phyloP scores from a whole-genome alignment of 2,888 invertebrate genomes.

The Spodoptera littoralis region DNA sequence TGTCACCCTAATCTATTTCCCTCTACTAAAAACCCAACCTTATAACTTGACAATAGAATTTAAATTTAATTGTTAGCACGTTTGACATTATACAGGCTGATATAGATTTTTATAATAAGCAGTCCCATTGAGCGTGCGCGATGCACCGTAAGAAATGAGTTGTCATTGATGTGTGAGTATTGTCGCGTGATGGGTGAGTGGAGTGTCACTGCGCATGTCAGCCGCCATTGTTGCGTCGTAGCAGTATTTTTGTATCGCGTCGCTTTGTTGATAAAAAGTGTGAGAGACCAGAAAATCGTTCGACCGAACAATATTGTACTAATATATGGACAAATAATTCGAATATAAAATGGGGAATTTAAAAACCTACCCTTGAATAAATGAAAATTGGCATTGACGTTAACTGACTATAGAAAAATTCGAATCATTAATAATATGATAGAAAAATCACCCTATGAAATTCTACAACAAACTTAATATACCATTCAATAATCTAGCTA shows the following conservation, averaged over 20 bases:
- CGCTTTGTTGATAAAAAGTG: constrained; percentile 51
- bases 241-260: constrained; percentile 41
- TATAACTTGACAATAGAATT: constrained; percentile 10
- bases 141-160: constrained; percentile 86
- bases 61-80: constrained; percentile 17
- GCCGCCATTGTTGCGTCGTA: constrained; percentile 32
- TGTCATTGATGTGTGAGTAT: constrained; percentile 79
- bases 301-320: constrained; percentile 23
- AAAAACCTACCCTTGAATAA: too few species aligned
- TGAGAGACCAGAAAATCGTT: constrained; percentile 38
- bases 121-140: constrained; percentile 76
- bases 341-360: too few species aligned
- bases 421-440: too few species aligned
- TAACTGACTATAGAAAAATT: too few species aligned
- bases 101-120: constrained; percentile 60
- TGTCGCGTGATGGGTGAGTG: constrained; percentile 69
- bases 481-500: neutral
- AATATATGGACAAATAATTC: too few species aligned
- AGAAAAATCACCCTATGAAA: too few species aligned
- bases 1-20: constrained; percentile 60
- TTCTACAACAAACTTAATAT: neutral
- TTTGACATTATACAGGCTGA: constrained; percentile 48
- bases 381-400: too few species aligned
- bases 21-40: constrained; percentile 32
- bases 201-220: constrained; percentile 62